Base-by-base conservation (phyloP, 2,113 vertebrate species). In the Paratilapia polleni region DNA sequence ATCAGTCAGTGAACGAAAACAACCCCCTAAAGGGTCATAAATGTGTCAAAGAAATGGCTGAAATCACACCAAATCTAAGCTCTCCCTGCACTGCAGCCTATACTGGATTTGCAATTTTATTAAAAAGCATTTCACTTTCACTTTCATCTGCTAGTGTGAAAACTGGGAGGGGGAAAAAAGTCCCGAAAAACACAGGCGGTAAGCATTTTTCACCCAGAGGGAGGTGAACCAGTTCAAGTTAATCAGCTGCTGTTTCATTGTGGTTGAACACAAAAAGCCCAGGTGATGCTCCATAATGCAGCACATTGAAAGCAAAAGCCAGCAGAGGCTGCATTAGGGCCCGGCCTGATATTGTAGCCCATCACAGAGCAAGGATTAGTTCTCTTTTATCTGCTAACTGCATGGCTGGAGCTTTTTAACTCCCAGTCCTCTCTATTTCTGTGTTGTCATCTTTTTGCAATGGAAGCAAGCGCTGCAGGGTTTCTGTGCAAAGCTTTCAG, bases 291-390 rank as follows among this genome's bases (percentile, higher is more conserved):
- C 70, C 66, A 77, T 78, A 60, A 85, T 19, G 59, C 64, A 63
- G 76, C 77, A 83, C 86, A 81, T 63, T 79, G 82, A 85, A 80
- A 88, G 66, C 81, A 91, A 81, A 78, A 77, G 81, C 75, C 80
- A 78, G 78, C 75, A 22, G 89, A 74, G 47, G 47, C 41, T 86
- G 80, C 28, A 90, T 81, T 49, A 19, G 13, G 61, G 57, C 66
- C 78, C 54, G 6, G 82, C 43, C 77, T 64, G 78, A 87, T 88
- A 85, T 49, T 47, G 76, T 75, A 78, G 75, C 28, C 78, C 64
- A 62, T 87, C 77, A 87, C 88, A 84, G 79, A 89, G 68, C 60
- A 1, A 90, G 95, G 93, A 95, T 95, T 95, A 95, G 52, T 76
- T 12, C 78, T 81, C 93, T 82, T 82, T 92, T 93, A 90, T 92